Evolutionary conservation across 2,797 vertebrate genomes (phyloP), one percentile per base, ranked within the genome.

Genomic region (Lacerta bilineata): DNA sequence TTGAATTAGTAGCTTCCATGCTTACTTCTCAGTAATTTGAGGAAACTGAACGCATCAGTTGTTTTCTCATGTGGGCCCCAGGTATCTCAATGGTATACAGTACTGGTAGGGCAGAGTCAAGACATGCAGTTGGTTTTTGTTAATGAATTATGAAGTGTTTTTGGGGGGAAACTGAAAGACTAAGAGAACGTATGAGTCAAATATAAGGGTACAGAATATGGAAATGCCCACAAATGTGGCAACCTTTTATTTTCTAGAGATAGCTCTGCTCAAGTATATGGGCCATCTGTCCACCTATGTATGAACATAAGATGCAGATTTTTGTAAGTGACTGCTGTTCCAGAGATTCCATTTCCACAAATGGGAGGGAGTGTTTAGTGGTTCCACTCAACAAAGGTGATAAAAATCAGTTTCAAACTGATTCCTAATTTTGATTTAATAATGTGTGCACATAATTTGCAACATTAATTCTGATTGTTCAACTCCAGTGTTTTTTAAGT

Each of bases 341-440:
- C 5, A n/a, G 15, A 11, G 10, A 2, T 43, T 39, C 20, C 1
- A 64, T 64, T 61, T 64, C 25, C 15, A 46, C 6, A 71, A 69
- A 61, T 71, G 43, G n/a, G 29, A 80, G 5, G 27, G 23, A 71
- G n/a, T 55, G 23, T 61, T 69, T 41, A 64, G 55, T 68, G 18
- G 39, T 33, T 79, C 50, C 23, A 33, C 23, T 83, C 29, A 46
- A 55, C 10, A 69, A 1, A n/a, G 78, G 59, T 36, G 11, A 78
- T 61, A 61, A 72, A n/a, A 78, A 43, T 61, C 25, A 36, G 29
- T 82, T 83, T 81, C 43, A 84, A 84, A 79, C 43, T 43, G 8
- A 81, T 27, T 61, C 64, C 71, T 75, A 76, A 78, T 78, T 86
- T 85, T 82, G 25, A 77, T 86, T 86, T 77, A 87, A 61, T 64